Conservation (phyloP, 2,888 invertebrate species). For the Falcaria lacertinaria region DNA sequence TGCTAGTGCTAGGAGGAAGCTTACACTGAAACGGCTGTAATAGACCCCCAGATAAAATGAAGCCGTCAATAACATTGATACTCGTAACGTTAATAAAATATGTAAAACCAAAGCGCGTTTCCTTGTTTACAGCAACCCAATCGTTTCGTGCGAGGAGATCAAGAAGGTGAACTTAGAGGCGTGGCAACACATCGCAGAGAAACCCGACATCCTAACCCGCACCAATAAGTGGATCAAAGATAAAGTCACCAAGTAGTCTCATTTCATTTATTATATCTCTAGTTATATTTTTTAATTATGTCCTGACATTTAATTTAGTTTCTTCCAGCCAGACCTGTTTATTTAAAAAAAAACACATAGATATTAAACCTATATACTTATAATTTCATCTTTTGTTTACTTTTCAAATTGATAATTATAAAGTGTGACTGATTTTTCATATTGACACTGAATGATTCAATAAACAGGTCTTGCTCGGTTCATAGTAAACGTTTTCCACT, state of each 20-base stretch:
- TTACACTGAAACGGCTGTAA: too few species aligned
- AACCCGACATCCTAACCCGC: conserved; percentile 64
- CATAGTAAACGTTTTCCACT: conserved; percentile 11
- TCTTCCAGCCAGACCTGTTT: not conserved
- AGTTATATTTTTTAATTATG: not conserved
- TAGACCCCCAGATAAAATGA: too few species aligned
- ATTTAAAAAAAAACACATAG: not conserved
- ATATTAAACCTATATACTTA: not conserved
- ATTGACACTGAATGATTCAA: too few species aligned
- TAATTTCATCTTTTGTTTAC: not conserved
- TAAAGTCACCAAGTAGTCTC: conserved; percentile 39
- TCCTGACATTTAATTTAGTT: not conserved
- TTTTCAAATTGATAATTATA: too few species aligned
- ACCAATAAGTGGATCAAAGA: conserved; percentile 72
- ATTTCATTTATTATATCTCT: not conserved
- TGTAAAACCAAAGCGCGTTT: too few species aligned
- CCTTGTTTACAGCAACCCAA: conserved; percentile 70
- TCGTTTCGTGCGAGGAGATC: conserved; percentile 72
- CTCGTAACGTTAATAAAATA: too few species aligned
- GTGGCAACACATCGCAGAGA: conserved; percentile 59
- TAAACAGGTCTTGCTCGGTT: conserved; percentile 21
- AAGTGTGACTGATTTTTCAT: conserved; percentile 3
- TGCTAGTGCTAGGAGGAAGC: too few species aligned
- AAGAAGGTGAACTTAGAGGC: conserved; percentile 64
- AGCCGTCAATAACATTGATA: too few species aligned